These are phyloP conservation scores for Pitta sordida DNA, from an alignment of 2,113 vertebrate species.

Conservation along the genomic window DNA sequence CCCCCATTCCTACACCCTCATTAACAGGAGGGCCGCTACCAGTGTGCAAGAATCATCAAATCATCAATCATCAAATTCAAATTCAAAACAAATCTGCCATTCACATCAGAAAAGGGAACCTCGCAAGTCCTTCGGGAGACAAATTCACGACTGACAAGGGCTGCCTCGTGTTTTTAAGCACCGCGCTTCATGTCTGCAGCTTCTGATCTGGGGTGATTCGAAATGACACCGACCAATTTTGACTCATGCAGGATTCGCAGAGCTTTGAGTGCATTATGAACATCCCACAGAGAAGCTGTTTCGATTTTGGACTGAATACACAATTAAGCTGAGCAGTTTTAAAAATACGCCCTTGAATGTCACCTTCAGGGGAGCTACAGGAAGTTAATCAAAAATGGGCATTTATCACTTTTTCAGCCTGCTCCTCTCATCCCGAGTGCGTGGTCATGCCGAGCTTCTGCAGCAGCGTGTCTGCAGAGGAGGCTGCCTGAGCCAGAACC, in stretches of 20 bases:
- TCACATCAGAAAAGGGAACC: no score
- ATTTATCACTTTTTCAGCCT: not conserved
- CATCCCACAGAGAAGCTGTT: slow-evolving; percentile 42
- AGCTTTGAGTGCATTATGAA: not conserved
- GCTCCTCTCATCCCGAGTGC: not conserved
- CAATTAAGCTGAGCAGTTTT: not conserved
- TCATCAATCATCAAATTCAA: no score
- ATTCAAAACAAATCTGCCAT: no score
- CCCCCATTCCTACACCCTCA: not conserved
- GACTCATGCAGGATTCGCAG: not conserved
- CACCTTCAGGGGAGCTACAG: slow-evolving; percentile 16
- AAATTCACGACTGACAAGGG: not conserved
- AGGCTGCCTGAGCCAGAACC: not conserved
- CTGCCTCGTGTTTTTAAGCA: not conserved
- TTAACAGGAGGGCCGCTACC: not conserved
- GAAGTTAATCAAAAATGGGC: not conserved
- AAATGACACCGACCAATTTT: not conserved
- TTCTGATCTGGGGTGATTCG: not conserved
- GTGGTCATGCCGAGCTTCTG: not conserved
- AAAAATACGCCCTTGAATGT: not conserved
- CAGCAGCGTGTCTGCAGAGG: not conserved
- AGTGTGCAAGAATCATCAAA: not conserved
- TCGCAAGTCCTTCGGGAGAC: not conserved
- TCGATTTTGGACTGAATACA: not conserved
- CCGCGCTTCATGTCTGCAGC: not conserved